Base-by-base conservation (phyloP, 1,140 invertebrate species). In the Forficula auricularia region DNA sequence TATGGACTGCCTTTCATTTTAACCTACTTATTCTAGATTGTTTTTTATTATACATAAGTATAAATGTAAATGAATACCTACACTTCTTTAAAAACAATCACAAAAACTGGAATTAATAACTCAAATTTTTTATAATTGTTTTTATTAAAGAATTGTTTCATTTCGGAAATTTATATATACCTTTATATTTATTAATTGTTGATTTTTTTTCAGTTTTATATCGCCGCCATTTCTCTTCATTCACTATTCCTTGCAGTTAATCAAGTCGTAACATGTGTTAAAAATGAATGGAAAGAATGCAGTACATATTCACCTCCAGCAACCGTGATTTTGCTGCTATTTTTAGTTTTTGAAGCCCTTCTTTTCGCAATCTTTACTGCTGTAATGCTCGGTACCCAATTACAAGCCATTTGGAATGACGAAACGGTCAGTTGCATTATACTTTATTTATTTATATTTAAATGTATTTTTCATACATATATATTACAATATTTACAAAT, bases 331-430 rank as follows among this genome's bases (percentile, higher is more conserved):
- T 68, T 99, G 36, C 64, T 99, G 12, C 73, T 98, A 39, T 96
- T 98, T 58, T 71, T 99, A 13, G 82, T 92, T 19, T 95, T 98
- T 57, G 96, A 99, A 65, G 86, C 87, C 0, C 67, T 98, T 16
- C 68, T 99, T 13, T 99, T 99, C 69, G 88, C 92, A 12, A 92
- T 98, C 50, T 99, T 99, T 63, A 99, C 95, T 3, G 79, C 80
- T 19, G 90, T 98, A 7, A 99, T 99, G 96, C 76, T 96, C 53
- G 83, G 82, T 22, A 91, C 91, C 1, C 91, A 98, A 63, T 62
- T 98, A n/a, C 87, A 91, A 59, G 90, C 92, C 9, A 98, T 99
- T 56, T 96, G 91, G 73, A 88, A 89, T 57, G 96, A 99, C 67
- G 90, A 98, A 70, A 98, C 95, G 50, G 90, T 91, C 65, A 59